These are phyloP conservation scores for Platalea minor DNA, from an alignment of 2,797 vertebrate genomes.

Conservation along the genomic window DNA sequence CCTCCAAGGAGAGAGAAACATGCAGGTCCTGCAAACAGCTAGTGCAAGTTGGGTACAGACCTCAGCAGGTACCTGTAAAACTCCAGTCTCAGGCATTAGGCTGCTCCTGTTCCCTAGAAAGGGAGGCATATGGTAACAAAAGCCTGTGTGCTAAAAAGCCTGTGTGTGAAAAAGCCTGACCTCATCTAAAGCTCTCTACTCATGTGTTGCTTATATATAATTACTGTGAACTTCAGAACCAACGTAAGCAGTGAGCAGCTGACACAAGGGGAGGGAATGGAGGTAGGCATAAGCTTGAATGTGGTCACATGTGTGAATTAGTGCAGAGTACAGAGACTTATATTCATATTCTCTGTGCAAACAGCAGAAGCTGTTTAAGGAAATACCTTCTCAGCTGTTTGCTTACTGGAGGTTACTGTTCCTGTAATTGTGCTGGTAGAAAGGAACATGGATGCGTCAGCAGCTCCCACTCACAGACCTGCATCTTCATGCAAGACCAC, in stretches of 20 bases:
- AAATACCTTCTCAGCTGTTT: slow-evolving; percentile 15
- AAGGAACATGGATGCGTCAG: background rate
- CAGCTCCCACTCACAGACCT: background rate
- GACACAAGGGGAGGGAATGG: background rate
- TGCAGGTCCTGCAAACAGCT: background rate
- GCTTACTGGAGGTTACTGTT: background rate
- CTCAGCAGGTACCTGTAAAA: background rate
- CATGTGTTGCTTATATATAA: background rate
- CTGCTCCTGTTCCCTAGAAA: background rate
- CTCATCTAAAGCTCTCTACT: background rate
- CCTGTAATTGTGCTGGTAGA: background rate
- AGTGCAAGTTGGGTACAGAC: background rate
- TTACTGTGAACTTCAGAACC: background rate
- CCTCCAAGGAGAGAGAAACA: background rate
- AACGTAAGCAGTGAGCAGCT: background rate
- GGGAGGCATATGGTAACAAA: background rate
- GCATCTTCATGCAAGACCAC: background rate
- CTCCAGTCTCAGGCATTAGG: background rate
- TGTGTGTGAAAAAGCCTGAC: background rate
- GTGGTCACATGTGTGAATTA: background rate
- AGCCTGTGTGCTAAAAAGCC: background rate
- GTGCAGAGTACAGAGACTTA: background rate
- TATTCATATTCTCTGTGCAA: background rate
- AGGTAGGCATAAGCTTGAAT: background rate
- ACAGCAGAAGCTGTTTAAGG: slow-evolving; percentile 16